These are phyloP conservation scores for Holocentrus rufus DNA, from an alignment of 2,797 vertebrate genomes.

Conservation along the genomic window DNA sequence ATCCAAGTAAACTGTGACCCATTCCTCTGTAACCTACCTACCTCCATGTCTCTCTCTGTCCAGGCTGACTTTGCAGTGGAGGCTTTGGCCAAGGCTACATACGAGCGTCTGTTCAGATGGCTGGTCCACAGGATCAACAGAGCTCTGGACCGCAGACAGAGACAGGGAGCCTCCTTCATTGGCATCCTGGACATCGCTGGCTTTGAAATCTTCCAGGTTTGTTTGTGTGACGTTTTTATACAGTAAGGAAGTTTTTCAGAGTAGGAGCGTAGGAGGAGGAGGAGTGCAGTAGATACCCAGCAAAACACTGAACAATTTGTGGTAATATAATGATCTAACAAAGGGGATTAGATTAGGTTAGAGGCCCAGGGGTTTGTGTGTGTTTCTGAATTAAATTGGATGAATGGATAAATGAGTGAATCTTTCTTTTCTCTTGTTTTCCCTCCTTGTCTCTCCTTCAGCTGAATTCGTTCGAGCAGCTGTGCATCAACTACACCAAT, in stretches of 20 bases:
- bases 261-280: too few species aligned
- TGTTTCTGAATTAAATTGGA: slow-evolving; percentile 8
- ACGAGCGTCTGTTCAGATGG: slow-evolving; percentile 98
- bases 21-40: background rate
- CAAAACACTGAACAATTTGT: too few species aligned
- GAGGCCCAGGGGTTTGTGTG: background rate
- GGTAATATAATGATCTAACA: too few species aligned
- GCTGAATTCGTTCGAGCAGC: slow-evolving; percentile 87
- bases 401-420: slow-evolving; percentile 1
- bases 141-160: slow-evolving; percentile 95
- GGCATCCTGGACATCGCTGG: slow-evolving; percentile 98
- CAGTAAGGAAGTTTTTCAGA: too few species aligned
- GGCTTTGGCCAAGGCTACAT: slow-evolving; percentile 95
- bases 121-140: slow-evolving; percentile 97
- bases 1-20: too few species aligned
- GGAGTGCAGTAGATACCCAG: background rate
- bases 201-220: slow-evolving; percentile 98
- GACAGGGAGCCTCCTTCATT: slow-evolving; percentile 98
- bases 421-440: slow-evolving; percentile 11
- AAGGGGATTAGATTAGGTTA: too few species aligned
- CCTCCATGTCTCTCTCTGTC: background rate
- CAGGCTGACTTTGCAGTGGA: slow-evolving; percentile 98
- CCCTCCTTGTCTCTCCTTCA: slow-evolving; percentile 40
- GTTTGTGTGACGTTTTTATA: slow-evolving; percentile 31
- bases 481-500: slow-evolving; percentile 96